Base-by-base conservation (phyloP, 1,140 invertebrate species). In the Sinonovacula constricta region DNA sequence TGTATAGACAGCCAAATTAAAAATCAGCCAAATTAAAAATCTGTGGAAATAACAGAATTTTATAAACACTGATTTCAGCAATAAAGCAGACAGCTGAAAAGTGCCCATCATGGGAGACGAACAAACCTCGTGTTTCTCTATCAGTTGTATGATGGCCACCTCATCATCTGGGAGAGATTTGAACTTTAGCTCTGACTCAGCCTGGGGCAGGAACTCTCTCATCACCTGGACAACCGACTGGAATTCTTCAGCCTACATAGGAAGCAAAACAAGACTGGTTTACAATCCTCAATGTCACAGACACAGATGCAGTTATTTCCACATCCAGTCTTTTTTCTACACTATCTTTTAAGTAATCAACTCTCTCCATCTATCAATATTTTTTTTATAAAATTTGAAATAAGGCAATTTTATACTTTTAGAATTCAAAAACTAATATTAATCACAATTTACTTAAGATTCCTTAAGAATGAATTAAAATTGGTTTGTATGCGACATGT, bases 151-250 rank as follows among this genome's bases (percentile, higher is more conserved):
- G 0, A 97, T 95, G 79, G 96, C 95, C 68, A 95, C 94, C 87
- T 98, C 97, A 85, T 97, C 96, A 75, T 99, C 97, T 0, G 98
- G 97, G 7, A 97, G 91, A 31, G 89, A 94, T 65, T 89, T 93
- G 3, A 98, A 92, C 87, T 97, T 97, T 92, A 97, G 96, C 91
- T 99, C 97, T 0, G 97, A 96, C 90, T 99, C 97, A 34, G 96
- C 90, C 30, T 90, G 88, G 14, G 90, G 97, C 3, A 99, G 91
- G 97, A 98, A 99, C 89, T 99, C 97, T 15, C 99, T 93, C 0
- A 99, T 93, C 91, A 97, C 95, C 88, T 99, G 96, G 26, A 99
- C 97, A 1, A 95, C 94, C 86, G 97, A 97, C 91, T 99, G 97
- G 54, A 99, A 93, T 86, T 95, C 94, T 90, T 99, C 97, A 57